A percentile compares a stretch with the other conserved stretches of the same genome.
Conservation (phyloP, 2,113 vertebrate species). For the Gambusia affinis region DNA sequence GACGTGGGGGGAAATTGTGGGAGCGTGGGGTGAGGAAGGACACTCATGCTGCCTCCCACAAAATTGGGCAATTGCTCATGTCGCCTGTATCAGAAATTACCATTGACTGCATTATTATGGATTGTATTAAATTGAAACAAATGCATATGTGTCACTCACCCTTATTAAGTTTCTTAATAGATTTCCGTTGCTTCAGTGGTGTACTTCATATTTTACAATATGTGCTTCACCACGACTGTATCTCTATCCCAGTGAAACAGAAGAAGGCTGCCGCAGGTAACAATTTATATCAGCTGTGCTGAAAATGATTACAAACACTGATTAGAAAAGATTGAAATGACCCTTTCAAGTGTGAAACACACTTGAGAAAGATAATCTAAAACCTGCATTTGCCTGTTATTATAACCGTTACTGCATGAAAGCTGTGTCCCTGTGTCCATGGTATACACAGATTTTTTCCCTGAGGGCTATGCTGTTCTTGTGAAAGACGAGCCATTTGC, state of each 20-base stretch:
- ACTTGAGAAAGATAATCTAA: background rate
- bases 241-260: background rate
- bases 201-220: too few relatives aligned
- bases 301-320: background rate
- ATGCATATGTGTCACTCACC: too few relatives aligned
- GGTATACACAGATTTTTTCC: slow-evolving; percentile 2
- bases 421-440: slow-evolving; percentile 14
- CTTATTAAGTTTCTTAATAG: too few relatives aligned
- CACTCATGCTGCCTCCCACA: too few relatives aligned
- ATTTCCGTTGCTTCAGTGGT: too few relatives aligned
- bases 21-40: too few relatives aligned
- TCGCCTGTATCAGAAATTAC: too few relatives aligned
- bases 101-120: too few relatives aligned
- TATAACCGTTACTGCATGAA: slow-evolving; percentile 5
- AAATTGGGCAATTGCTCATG: too few relatives aligned
- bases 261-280: background rate
- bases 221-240: background rate
- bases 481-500: slow-evolving; percentile 9
- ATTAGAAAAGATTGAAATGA: slow-evolving; percentile 1
- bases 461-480: background rate
- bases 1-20: too few relatives aligned
- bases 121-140: too few relatives aligned
- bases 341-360: background rate
- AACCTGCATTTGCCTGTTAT: background rate
- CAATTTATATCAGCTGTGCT: background rate